Evolutionary conservation across 2,888 invertebrate species (phyloP).

Genomic region (Stenoptilia bipunctidactyla): DNA sequence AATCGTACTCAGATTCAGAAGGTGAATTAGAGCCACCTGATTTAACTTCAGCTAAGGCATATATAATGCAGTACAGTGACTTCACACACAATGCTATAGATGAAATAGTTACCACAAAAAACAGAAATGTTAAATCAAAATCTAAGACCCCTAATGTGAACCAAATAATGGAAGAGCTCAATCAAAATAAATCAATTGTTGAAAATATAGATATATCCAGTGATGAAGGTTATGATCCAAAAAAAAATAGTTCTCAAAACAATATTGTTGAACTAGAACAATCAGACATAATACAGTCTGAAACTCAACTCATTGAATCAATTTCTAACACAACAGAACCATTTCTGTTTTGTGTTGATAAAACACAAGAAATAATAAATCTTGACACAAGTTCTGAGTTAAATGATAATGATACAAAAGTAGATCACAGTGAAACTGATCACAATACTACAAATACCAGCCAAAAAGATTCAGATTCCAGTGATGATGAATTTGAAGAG

Average conservation of each 20-base stretch:
- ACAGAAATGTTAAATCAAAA: conserved; percentile 25
- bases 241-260: conserved; percentile 2
- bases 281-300: no score
- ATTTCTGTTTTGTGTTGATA: conserved; percentile 38
- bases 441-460: conserved; percentile 9
- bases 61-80: conserved; percentile 83
- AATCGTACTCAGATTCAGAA: conserved; percentile 56
- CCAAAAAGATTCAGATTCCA: conserved; percentile 28
- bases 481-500: conserved; percentile 67
- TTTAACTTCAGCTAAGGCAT: conserved; percentile 75
- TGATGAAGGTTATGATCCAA: conserved; percentile 30
- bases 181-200: conserved; percentile 39
- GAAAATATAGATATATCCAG: conserved; percentile 43
- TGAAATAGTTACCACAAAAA: conserved; percentile 53
- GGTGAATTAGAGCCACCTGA: conserved; percentile 46
- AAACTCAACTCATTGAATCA: no score
- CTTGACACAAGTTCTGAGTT: conserved; percentile 32
- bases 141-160: conserved; percentile 28
- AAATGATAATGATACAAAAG: no score
- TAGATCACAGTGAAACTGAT: no score
- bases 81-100: conserved; percentile 79
- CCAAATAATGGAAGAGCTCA: conserved; percentile 44
- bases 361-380: conserved; percentile 30
- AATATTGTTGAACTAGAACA: conserved; percentile 6
- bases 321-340: conserved; percentile 20